A percentile compares a stretch with the other conserved stretches of the same genome.
phyloP scores from a whole-genome alignment of 2,113 vertebrate species.

The Pandion haliaetus region DNA sequence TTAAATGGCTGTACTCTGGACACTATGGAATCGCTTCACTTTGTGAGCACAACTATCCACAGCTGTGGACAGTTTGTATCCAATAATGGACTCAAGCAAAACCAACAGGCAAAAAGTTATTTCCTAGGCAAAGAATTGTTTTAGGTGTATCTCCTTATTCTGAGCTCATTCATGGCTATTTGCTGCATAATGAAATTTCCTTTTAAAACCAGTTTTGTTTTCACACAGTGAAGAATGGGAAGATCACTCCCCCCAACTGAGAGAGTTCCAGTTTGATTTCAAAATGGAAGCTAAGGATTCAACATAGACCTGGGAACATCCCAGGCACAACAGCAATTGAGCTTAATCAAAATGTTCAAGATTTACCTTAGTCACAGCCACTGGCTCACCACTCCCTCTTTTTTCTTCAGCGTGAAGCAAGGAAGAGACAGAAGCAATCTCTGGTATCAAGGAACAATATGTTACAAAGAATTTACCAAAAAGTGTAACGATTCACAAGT shows the following conservation, averaged over 20 bases:
- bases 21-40: background rate
- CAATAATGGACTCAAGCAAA: background rate
- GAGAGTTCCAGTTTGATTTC: background rate
- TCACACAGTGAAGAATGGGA: background rate
- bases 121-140: constrained; percentile 11
- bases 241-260: background rate
- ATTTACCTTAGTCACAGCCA: background rate
- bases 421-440: background rate
- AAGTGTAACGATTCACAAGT: background rate
- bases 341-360: background rate
- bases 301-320: background rate
- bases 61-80: background rate
- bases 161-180: background rate
- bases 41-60: background rate
- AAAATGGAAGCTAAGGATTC: background rate
- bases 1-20: background rate
- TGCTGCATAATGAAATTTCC: background rate
- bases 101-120: background rate
- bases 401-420: background rate
- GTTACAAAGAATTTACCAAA: background rate
- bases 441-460: background rate
- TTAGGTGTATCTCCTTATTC: background rate
- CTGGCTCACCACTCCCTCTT: background rate
- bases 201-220: background rate
- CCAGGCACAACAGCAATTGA: background rate